Conservation (phyloP, 2,797 vertebrate species). For the Tarsius wallacei region DNA sequence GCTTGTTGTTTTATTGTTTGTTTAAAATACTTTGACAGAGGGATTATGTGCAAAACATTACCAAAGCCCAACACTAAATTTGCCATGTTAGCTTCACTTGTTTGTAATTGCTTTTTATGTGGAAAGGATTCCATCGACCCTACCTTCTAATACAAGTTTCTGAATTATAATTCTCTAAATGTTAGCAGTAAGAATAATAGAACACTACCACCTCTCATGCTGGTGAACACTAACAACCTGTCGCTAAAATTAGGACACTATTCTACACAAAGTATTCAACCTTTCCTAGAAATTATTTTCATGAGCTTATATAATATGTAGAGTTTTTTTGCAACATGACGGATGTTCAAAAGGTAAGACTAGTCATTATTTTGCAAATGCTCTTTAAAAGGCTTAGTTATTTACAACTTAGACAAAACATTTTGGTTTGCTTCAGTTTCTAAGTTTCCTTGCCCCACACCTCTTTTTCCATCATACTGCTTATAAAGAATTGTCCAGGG, state of each 20-base stretch:
- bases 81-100: neutral
- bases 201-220: neutral
- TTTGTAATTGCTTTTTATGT: conserved; percentile 8
- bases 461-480: neutral
- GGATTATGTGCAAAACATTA: neutral
- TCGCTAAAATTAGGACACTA: neutral
- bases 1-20: neutral
- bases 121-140: neutral
- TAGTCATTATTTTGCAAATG: neutral
- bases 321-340: neutral
- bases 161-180: neutral
- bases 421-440: neutral
- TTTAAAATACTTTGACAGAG: neutral
- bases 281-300: conserved; percentile 18
- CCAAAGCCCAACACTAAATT: neutral
- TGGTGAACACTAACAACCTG: neutral
- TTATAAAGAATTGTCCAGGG: neutral
- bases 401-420: neutral
- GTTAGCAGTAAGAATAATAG: neutral
- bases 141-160: neutral
- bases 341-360: neutral
- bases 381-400: neutral
- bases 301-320: neutral
- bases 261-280: neutral
- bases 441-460: neutral